These are phyloP conservation scores for Andrena cerasifolii DNA, from an alignment of 1,140 invertebrate species.

Conservation along the genomic window DNA sequence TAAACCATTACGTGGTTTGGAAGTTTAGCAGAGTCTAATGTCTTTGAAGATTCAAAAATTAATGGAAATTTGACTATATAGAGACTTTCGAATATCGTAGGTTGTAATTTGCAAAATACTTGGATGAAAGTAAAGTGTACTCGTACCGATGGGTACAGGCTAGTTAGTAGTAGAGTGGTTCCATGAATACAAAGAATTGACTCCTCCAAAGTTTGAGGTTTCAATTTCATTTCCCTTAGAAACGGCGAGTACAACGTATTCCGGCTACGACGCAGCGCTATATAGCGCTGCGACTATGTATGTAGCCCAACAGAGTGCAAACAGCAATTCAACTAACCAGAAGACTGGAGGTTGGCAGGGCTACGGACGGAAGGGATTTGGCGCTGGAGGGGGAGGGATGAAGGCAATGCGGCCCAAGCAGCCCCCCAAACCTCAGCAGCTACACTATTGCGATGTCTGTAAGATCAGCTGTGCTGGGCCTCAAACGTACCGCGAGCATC, in stretches of 20 bases:
- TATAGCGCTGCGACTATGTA: conserved; percentile 97
- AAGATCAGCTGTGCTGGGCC: conserved; percentile 98
- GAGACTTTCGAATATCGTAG: not conserved
- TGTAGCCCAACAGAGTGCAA: conserved; percentile 91
- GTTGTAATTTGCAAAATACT: conserved; percentile 1
- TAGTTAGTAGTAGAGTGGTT: conserved; percentile 49
- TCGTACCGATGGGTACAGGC: conserved; percentile 22
- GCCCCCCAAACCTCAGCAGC: conserved; percentile 93
- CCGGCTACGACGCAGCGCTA: conserved; percentile 94
- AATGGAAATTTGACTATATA: not conserved
- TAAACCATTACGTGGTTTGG: conserved; percentile 15
- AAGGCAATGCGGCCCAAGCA: conserved; percentile 88
- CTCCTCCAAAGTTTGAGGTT: conserved; percentile 77
- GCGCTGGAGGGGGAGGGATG: conserved; percentile 83
- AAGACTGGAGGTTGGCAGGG: conserved; percentile 87
- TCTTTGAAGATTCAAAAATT: not conserved
- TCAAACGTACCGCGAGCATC: conserved; percentile 97
- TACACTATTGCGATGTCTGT: conserved; percentile 98
- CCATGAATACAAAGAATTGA: conserved; percentile 61
- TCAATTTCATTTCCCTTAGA: conserved; percentile 81
- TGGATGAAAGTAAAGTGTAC: conserved; percentile 19
- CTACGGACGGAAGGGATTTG: conserved; percentile 87
- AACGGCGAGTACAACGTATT: conserved; percentile 85
- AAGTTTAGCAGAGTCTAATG: conserved; percentile 42
- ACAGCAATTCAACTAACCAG: conserved; percentile 84